These are phyloP conservation scores for Caenorhabditis zanzibari DNA, from an alignment of 2,888 invertebrate species.

Conservation along the genomic window DNA sequence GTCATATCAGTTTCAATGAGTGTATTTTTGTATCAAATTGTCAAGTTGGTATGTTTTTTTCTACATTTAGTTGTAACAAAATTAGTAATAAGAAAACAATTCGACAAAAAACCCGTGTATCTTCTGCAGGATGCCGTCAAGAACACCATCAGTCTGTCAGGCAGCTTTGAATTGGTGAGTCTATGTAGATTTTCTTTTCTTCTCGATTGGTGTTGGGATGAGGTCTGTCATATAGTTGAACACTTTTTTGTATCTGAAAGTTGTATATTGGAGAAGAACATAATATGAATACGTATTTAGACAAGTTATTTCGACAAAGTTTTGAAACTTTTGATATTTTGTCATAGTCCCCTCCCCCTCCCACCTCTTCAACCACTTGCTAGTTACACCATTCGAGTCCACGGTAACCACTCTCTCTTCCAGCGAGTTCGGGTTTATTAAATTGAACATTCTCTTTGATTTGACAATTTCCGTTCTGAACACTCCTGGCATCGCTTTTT, in stretches of 20 bases:
- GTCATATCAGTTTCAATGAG: conserved; percentile 81
- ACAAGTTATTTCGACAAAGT: too few relatives aligned
- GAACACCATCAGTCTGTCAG: conserved; percentile 82
- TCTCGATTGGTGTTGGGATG: conserved; percentile 39
- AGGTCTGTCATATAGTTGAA: conserved; percentile 66
- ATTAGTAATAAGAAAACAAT: conserved; percentile 17
- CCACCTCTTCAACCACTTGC: conserved; percentile 75
- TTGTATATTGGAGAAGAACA: too few relatives aligned
- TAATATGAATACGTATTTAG: too few relatives aligned
- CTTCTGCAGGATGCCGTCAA: conserved; percentile 81
- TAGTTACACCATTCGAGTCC: conserved; percentile 64
- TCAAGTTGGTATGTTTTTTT: conserved; percentile 79
- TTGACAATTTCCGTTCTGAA: conserved; percentile 60
- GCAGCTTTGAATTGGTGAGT: conserved; percentile 83
- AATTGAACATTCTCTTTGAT: conserved; percentile 74
- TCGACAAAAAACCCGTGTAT: conserved; percentile 35
- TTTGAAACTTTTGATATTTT: background rate
- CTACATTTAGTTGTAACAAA: background rate
- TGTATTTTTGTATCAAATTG: conserved; percentile 83
- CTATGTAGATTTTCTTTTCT: conserved; percentile 3
- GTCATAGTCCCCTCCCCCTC: too few relatives aligned
- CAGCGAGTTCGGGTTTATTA: conserved; percentile 67
- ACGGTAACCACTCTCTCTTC: conserved; percentile 76
- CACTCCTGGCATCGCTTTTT: conserved; percentile 70
- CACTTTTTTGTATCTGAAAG: conserved; percentile 63